phyloP scores from a whole-genome alignment of 1,140 invertebrate species.

The Aphaenogaster floridana region DNA sequence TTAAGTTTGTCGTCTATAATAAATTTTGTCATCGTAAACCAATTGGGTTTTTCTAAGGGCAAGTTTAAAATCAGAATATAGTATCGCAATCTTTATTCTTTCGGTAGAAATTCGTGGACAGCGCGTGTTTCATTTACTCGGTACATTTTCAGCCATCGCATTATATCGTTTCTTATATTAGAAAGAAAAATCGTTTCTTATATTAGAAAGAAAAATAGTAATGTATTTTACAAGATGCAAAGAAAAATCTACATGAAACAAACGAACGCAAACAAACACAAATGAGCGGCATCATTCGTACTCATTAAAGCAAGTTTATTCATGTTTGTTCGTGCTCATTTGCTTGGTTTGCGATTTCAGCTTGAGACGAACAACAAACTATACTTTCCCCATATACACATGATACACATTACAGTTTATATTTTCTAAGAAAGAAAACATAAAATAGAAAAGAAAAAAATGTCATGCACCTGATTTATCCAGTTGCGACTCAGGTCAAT shows the following conservation, averaged over 20 bases:
- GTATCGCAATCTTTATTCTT: not conserved
- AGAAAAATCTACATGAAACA: not conserved
- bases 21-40: not conserved
- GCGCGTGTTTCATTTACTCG: not conserved
- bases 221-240: not conserved
- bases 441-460: not conserved
- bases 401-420: not conserved
- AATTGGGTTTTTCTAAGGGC: not conserved
- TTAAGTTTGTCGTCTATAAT: conserved; percentile 4
- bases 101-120: not conserved
- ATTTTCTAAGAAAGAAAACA: not conserved
- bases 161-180: not conserved
- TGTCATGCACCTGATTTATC: not conserved
- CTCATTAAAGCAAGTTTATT: not conserved
- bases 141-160: not conserved
- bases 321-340: not conserved
- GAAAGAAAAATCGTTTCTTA: not conserved
- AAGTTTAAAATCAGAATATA: conserved; percentile 6
- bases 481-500: not conserved
- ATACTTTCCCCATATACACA: not conserved
- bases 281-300: no score
- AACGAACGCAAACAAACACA: no score
- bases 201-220: not conserved
- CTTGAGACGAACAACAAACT: not conserved
- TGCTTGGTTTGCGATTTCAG: not conserved